phyloP scores from a whole-genome alignment of 2,797 vertebrate genomes.

The Pitangus sulphuratus region DNA sequence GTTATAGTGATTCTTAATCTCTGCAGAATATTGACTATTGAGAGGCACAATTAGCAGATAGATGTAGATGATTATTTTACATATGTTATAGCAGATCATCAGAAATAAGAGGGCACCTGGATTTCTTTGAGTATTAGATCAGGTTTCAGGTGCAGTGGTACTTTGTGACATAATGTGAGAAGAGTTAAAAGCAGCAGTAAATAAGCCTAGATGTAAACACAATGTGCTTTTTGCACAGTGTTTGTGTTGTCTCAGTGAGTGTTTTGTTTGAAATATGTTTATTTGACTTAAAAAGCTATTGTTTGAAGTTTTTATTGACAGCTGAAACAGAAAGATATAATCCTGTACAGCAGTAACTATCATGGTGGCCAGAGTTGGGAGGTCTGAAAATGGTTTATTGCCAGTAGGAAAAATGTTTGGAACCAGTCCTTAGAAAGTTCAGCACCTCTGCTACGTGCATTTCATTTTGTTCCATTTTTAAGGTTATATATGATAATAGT shows the following conservation, averaged over 20 bases:
- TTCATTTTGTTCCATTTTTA: slow-evolving; percentile 59
- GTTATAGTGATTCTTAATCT: not conserved
- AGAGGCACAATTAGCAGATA: not conserved
- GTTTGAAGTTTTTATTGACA: slow-evolving; percentile 70
- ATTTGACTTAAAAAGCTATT: slow-evolving; percentile 46
- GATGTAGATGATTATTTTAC: not conserved
- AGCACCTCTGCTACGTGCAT: slow-evolving; percentile 15
- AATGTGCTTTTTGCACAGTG: fast-evolving
- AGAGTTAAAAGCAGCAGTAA: not conserved
- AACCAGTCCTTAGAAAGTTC: slow-evolving; percentile 59
- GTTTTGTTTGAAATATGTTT: slow-evolving; percentile 30
- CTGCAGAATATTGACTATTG: not conserved
- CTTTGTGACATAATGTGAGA: not conserved
- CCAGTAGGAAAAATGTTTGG: slow-evolving; percentile 57
- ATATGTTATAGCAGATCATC: not conserved
- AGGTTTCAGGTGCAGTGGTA: not conserved
- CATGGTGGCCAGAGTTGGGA: slow-evolving; percentile 69
- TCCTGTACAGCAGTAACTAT: slow-evolving; percentile 52
- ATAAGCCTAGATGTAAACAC: not conserved
- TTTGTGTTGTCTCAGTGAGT: not conserved
- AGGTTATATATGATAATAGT: slow-evolving; percentile 38
- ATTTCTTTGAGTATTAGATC: not conserved
- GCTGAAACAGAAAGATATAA: slow-evolving; percentile 60
- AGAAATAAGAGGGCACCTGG: not conserved
- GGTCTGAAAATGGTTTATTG: slow-evolving; percentile 73